Base-by-base conservation (phyloP, 2,113 vertebrate genomes). In the Thalassoma bifasciatum region DNA sequence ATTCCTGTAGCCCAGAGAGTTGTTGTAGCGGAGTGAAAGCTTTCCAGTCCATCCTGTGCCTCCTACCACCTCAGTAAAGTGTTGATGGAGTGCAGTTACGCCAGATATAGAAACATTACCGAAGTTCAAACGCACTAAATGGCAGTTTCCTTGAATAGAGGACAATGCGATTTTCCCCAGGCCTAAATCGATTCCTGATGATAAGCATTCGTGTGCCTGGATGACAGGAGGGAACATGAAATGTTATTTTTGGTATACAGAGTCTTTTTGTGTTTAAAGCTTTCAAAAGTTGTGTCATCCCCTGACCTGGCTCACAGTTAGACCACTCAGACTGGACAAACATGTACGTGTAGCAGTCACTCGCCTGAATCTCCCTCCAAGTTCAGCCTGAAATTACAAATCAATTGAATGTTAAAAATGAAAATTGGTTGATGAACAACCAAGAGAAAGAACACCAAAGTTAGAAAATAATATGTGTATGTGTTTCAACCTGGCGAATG, bases 291-390 rank as follows among this genome's bases (percentile, higher is more conserved):
- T 14, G 0, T 37, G 12, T 62, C 22, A 3, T n/a, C 5, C 66
- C 70, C 51, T 11, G 62, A 91, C 73, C 63, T 75, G 0, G 12
- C 36, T 8, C 17, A 60, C 36, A 13, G 87, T 10, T 0, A 82
- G 10, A 0, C 86, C 84, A 2, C 82, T 81, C 0, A 86, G 56
- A 5, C 70, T 34, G 0, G 69, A 75, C 66, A 85, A 53, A 63
- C 89, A 92, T 13, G 81, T 88, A 14, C 73, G 71, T 10, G 85
- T 19, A 22, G 88, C 66, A 3, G 51, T 85, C 22, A 90, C 61
- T 56, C 86, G 52, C 22, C 53, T 52, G 5, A 74, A 22, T 42
- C 54, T 38, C 0, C 88, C 89, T 14, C 42, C 92, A 16, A 93
- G 83, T 2, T 64, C 0, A 30, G 85, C 82, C 65, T 88, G 57